Conservation (phyloP, 2,797 vertebrate genomes). For the Pseudochromis fuscus region DNA sequence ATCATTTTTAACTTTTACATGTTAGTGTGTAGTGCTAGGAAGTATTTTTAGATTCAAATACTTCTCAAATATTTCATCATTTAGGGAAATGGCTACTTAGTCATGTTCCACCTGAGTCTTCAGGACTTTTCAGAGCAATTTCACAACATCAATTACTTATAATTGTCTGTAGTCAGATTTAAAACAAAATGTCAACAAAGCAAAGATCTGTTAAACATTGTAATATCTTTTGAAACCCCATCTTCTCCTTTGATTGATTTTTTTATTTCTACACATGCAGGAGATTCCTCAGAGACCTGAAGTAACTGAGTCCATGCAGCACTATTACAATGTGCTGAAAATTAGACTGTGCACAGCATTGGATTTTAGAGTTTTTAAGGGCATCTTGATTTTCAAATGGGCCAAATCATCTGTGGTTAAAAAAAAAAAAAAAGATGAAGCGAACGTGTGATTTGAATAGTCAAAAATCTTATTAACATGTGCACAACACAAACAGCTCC, state of each 20-base stretch:
- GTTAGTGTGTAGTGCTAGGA: background rate
- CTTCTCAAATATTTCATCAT: background rate
- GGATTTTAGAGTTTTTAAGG: slow-evolving; percentile 33
- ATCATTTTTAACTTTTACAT: background rate
- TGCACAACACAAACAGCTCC: slow-evolving; percentile 6
- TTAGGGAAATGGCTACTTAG: background rate
- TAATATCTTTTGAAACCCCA: background rate
- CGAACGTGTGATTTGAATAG: background rate
- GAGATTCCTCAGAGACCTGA: background rate
- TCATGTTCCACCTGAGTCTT: too few species aligned
- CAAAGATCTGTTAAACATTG: background rate
- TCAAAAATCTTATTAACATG: slow-evolving; percentile 14
- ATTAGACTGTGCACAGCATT: background rate
- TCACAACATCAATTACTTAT: background rate
- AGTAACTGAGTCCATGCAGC: background rate
- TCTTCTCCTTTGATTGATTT: background rate
- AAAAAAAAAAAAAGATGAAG: background rate
- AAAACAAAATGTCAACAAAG: slow-evolving; percentile 10
- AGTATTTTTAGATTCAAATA: background rate
- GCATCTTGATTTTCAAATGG: slow-evolving; percentile 29
- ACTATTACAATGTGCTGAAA: background rate
- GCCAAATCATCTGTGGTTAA: slow-evolving; percentile 20
- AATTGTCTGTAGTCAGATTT: slow-evolving; percentile 10
- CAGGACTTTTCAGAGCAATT: too few species aligned
- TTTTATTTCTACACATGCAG: background rate